phyloP scores from a whole-genome alignment of 2,113 vertebrate genomes.

The Chitala chitala region DNA sequence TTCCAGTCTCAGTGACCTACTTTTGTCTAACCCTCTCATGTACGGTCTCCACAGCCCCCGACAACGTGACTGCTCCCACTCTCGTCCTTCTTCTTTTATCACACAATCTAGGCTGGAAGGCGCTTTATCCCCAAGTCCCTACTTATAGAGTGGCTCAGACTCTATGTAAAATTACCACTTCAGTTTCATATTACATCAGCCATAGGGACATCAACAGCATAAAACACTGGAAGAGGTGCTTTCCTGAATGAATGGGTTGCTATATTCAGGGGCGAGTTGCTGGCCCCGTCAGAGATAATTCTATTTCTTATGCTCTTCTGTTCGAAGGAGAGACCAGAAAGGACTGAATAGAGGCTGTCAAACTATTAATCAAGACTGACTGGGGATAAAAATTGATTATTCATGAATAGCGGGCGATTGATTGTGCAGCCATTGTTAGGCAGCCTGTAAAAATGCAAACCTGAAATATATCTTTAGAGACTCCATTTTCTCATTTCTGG shows the following conservation, averaged over 20 bases:
- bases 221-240: conserved; percentile 10
- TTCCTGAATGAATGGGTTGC: conserved; percentile 16
- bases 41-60: not conserved
- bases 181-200: conserved; percentile 8
- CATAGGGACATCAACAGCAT: not conserved
- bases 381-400: conserved; percentile 27
- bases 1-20: conserved; percentile 1
- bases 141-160: not conserved
- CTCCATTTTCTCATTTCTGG: conserved; percentile 25
- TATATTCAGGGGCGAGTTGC: not conserved
- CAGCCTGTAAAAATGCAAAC: conserved; percentile 18
- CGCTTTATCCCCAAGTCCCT: not conserved
- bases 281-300: not conserved
- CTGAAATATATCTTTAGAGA: conserved; percentile 25
- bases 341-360: conserved; percentile 16
- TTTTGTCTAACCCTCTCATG: not conserved
- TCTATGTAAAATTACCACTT: conserved; percentile 5
- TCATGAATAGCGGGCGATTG: conserved; percentile 24
- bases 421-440: conserved; percentile 24
- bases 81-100: not conserved
- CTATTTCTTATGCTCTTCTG: not conserved
- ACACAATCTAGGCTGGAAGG: not conserved
- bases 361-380: conserved; percentile 32
- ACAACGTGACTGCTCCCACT: not conserved
- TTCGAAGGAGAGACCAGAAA: conserved; percentile 11